Base-by-base conservation (phyloP, 1,140 invertebrate species). In the Notospermus geniculatus region DNA sequence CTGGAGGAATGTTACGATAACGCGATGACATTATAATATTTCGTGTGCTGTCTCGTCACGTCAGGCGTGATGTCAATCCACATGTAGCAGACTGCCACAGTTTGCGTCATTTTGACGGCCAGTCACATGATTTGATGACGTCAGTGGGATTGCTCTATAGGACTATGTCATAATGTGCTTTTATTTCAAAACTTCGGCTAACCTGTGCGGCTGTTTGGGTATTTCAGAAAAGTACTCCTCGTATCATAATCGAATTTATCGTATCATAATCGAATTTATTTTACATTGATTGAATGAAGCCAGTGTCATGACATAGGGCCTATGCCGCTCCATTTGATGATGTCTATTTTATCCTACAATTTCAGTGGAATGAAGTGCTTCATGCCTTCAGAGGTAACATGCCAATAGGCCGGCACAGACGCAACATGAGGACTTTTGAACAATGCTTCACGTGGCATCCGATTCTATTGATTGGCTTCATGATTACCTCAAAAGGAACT, bases 291-390 rank as follows among this genome's bases (percentile, higher is more conserved):
- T 23, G 15, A 32, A 2, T 45, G n/a, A 15, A 17, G 7, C 15
- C 36, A 17, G 5, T 36, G 11, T 53, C n/a, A 9, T 29, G 11
- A 30, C 9, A 4, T 55, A 7, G 30, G 2, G 23, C 23, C 17
- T 28, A 13, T 27, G n/a, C 2, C 25, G 30, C 30, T 17, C 11
- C 4, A 29, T 52, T 45, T 39, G 23, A 54, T 54, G 17, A 52
- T 39, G 36, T 45, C 39, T 28, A 32, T 27, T 63, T 27, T 5
- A 53, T 4, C 4, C 22, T 5, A 23, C 57, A 4, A 5, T 59
- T 41, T 46, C 68, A 84, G 84, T 86, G 85, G 84, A 86, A 86
- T 75, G 82, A 83, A 70, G 77, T 85, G 2, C 77, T 85, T 11
- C 50, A 69, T 28, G 75, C 72, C 9, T 85, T 86, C 66, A 75